Percentiles rank a stretch among this genome's conserved stretches.
These are phyloP conservation scores for Sphyrna mokarran DNA, from an alignment of 2,113 vertebrate species.

Conservation along the genomic window DNA sequence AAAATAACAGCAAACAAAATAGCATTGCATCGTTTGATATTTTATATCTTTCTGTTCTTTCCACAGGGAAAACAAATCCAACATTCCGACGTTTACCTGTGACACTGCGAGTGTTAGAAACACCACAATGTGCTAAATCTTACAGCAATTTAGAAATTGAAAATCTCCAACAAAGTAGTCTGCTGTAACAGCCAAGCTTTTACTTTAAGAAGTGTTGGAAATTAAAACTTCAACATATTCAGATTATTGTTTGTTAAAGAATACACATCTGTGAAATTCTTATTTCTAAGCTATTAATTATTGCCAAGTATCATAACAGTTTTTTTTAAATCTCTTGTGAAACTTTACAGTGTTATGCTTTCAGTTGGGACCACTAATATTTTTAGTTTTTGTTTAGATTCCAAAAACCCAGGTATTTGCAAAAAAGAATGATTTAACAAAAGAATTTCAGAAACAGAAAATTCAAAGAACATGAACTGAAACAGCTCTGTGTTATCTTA, in stretches of 20 bases:
- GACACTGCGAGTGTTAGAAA: neutral
- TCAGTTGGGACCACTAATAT: too few relatives aligned
- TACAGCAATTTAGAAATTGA: neutral
- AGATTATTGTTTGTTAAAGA: neutral
- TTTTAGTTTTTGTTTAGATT: too few relatives aligned
- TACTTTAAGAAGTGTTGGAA: neutral
- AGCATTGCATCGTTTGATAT: neutral
- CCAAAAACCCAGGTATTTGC: too few relatives aligned
- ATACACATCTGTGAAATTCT: neutral
- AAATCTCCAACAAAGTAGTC: neutral
- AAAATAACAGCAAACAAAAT: neutral
- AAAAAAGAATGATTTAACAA: too few relatives aligned
- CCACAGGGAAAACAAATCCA: neutral
- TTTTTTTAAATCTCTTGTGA: neutral
- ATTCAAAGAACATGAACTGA: too few relatives aligned
- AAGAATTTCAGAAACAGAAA: too few relatives aligned
- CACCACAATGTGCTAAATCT: neutral
- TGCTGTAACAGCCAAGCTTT: neutral
- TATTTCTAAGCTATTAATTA: neutral
- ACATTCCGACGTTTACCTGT: neutral
- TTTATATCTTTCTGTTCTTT: conserved; percentile 4
- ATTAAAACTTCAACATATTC: conserved; percentile 8
- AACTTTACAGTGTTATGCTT: too few relatives aligned
- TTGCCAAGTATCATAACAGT: neutral
- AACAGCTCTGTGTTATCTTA: too few relatives aligned